phyloP scores from a whole-genome alignment of 2,888 invertebrate species.

The Helleia helle region DNA sequence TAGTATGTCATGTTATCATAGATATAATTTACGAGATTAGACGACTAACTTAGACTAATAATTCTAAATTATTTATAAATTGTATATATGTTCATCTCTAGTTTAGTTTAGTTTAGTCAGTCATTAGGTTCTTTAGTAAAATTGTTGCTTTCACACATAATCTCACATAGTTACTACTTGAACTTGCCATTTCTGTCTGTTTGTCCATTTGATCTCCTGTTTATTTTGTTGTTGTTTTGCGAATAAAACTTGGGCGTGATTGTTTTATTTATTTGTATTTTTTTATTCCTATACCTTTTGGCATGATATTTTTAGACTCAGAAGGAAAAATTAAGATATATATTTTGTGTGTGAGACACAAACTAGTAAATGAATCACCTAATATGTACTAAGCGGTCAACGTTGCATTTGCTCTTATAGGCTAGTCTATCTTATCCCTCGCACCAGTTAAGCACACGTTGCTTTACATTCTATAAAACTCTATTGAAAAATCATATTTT shows the following conservation, averaged over 20 bases:
- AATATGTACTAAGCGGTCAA: no score
- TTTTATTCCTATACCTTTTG: neutral
- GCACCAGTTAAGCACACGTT: no score
- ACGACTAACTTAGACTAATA: conserved; percentile 3
- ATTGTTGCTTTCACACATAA: conserved; percentile 5
- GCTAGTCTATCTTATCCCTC: no score
- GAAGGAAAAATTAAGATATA: no score
- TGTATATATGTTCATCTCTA: conserved; percentile 5
- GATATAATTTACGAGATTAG: no score
- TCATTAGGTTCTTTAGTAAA: conserved; percentile 14
- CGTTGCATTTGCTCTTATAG: no score
- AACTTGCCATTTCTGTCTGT: conserved; percentile 18
- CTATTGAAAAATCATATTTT: no score
- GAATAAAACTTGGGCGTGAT: conserved; percentile 11
- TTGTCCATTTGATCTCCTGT: conserved; percentile 20
- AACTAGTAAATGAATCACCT: no score
- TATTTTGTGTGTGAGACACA: no score
- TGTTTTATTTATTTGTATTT: conserved; percentile 2
- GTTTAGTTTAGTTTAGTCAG: conserved; percentile 11
- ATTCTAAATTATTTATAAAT: conserved; percentile 6
- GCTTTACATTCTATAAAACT: no score
- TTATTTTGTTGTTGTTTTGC: conserved; percentile 16
- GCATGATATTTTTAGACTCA: no score
- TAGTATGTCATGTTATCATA: neutral
- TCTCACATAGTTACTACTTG: conserved; percentile 6